Evolutionary conservation across 2,888 invertebrate species (phyloP).

Genomic region (Volucella zonaria): DNA sequence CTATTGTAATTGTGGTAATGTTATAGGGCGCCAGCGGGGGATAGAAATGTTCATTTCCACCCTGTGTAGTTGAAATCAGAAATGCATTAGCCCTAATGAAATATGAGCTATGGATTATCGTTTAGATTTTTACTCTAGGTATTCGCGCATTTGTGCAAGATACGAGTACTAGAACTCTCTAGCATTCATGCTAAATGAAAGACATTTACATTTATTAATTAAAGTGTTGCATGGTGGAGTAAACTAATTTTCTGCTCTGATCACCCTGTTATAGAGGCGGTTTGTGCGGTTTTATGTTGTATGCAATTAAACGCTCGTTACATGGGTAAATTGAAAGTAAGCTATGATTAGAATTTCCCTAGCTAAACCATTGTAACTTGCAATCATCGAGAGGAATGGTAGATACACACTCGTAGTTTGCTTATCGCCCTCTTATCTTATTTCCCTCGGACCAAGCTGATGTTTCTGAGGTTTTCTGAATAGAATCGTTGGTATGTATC

Average conservation of each 20-base stretch:
- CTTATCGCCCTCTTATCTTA: too few relatives aligned
- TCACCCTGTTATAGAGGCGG: background rate
- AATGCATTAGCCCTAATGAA: slow-evolving; percentile 66
- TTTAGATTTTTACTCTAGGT: slow-evolving; percentile 44
- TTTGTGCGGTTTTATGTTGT: background rate
- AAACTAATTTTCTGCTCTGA: slow-evolving; percentile 18
- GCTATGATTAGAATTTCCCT: background rate
- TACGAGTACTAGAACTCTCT: background rate
- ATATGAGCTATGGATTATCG: slow-evolving; percentile 34
- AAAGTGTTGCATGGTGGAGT: slow-evolving; percentile 30
- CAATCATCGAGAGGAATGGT: too few relatives aligned
- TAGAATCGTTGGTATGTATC: too few relatives aligned
- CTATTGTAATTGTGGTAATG: slow-evolving; percentile 1
- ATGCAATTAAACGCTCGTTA: slow-evolving; percentile 17
- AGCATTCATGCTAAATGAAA: slow-evolving; percentile 17
- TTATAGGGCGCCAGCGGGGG: background rate
- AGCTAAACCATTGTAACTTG: too few relatives aligned
- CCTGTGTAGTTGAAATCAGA: slow-evolving; percentile 32
- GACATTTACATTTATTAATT: slow-evolving; percentile 51
- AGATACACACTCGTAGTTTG: too few relatives aligned
- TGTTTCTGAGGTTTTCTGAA: too few relatives aligned
- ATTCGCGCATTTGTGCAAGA: slow-evolving; percentile 22
- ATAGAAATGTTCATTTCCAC: slow-evolving; percentile 12
- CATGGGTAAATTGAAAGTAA: background rate
- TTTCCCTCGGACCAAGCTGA: too few relatives aligned